Percentiles rank a stretch among this genome's conserved stretches.
phyloP scores from a whole-genome alignment of 2,113 vertebrate genomes.

The Microtus ochrogaster region DNA sequence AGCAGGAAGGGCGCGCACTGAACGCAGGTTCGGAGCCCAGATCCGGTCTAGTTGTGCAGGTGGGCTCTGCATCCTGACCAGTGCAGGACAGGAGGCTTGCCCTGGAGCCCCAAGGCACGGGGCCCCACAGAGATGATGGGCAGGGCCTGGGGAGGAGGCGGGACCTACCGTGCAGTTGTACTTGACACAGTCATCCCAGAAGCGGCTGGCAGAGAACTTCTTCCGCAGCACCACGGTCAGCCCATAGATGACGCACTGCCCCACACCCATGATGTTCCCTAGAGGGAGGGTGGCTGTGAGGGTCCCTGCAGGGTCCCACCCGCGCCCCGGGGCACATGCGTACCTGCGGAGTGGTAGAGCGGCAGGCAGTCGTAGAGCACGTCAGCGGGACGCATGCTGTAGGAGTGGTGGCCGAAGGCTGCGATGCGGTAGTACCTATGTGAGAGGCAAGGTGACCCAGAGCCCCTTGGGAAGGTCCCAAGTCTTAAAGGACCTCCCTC shows the following conservation, averaged over 20 bases:
- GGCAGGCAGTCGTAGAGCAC: slow-evolving; percentile 93
- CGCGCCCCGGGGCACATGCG: accelerated
- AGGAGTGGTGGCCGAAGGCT: slow-evolving; percentile 91
- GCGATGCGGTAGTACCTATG: slow-evolving; percentile 93
- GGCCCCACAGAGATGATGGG: no score
- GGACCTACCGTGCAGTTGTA: slow-evolving; percentile 93
- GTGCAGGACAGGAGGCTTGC: not conserved
- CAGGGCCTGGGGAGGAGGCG: slow-evolving; percentile 69
- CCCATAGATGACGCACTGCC: slow-evolving; percentile 93
- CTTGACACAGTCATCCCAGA: slow-evolving; percentile 94
- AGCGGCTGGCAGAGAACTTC: slow-evolving; percentile 94
- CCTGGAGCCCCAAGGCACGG: not conserved
- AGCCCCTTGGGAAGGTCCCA: not conserved
- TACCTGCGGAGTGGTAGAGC: slow-evolving; percentile 94
- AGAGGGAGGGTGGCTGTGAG: not conserved
- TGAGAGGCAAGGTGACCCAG: not conserved
- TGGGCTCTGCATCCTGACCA: no score
- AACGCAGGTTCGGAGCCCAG: not conserved
- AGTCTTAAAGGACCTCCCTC: not conserved
- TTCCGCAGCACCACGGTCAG: slow-evolving; percentile 92
- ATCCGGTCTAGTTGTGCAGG: not conserved
- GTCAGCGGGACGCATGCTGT: slow-evolving; percentile 86
- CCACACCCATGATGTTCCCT: slow-evolving; percentile 95
- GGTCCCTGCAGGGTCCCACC: not conserved
- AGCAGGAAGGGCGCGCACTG: not conserved